Base-by-base conservation (phyloP, 37 sponge, comb jelly and placozoan genomes). In the Haliclona indistincta region DNA sequence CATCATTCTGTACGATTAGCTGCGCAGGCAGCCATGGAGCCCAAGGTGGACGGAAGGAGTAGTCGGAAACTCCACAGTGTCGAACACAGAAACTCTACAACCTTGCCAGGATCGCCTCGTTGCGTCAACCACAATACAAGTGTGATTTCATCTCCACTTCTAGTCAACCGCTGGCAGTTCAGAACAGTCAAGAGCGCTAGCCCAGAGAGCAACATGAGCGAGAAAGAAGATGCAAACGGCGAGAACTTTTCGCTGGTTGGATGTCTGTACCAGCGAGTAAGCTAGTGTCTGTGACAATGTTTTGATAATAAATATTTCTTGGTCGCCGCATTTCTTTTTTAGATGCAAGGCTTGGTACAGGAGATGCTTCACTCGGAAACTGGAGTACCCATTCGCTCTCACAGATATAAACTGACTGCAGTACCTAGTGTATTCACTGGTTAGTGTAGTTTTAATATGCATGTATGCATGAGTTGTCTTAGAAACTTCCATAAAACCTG, bases 391-490 rank as follows among this genome's bases (percentile, higher is more conserved):
- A 75, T 87, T 23, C 56, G 63, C 40, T 80, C 87, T 1, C 62
- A 80, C 81, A 80, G 66, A 62, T 38, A 75, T 15, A 33, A 63
- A 29, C 71, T 87, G 40, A 70, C 81, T 30, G 87, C 76, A 44
- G 71, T 80, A 13, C 81, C 87, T 3, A 60, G 63, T 52, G 81
- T 75, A 13, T 87, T 87, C 54, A 87, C 87, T 34, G 87, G 87
- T 87, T n/a, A n/a, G n/a, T n/a, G n/a, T n/a, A n/a, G n/a, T n/a
- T n/a, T n/a, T n/a, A n/a, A n/a, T n/a, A n/a, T n/a, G n/a, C 10
- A 47, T 47, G 51, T 47, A 47, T 47, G 51, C 51, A 47, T 17
- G 15, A 17, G 51, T 17, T 47, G 51, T 47, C 13, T 17, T 47
- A 47, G 51, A n/a, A n/a, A n/a, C n/a, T n/a, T n/a, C n/a, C n/a